phyloP scores from a whole-genome alignment of 2,888 invertebrate species.

The Hetaerina titia region DNA sequence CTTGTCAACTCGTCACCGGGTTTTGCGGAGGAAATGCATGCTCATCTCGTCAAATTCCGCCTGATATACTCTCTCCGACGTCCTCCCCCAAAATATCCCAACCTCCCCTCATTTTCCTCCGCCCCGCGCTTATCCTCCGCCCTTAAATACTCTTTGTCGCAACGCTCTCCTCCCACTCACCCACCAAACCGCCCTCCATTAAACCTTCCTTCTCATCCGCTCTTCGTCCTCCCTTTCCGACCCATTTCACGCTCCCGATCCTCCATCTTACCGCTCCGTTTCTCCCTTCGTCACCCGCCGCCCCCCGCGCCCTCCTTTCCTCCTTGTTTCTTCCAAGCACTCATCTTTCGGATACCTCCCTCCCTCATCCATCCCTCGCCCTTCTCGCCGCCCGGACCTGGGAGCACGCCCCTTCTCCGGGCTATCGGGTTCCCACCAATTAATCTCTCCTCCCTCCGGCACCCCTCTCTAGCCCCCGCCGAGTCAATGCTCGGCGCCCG shows the following conservation, averaged over 20 bases:
- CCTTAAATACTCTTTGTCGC: background rate
- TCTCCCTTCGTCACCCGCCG: background rate
- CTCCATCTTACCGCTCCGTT: background rate
- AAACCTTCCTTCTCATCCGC: background rate
- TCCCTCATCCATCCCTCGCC: background rate
- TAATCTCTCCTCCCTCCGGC: constrained; percentile 1
- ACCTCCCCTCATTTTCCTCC: background rate
- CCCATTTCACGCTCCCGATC: background rate
- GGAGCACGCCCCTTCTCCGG: background rate
- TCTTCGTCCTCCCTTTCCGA: background rate
- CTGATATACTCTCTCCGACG: background rate
- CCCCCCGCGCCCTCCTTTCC: background rate
- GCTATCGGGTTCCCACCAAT: constrained; percentile 44
- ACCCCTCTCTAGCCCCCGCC: background rate
- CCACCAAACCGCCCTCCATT: background rate
- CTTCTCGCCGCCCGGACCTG: background rate
- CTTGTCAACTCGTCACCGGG: background rate
- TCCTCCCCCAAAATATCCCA: too few relatives aligned
- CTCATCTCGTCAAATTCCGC: background rate
- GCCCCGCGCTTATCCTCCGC: background rate
- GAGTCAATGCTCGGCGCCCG: constrained; percentile 14
- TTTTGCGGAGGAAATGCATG: background rate
- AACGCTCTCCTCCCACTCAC: background rate
- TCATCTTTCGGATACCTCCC: too few relatives aligned
- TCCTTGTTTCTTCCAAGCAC: too few relatives aligned